Conservation (phyloP, 2,888 invertebrate genomes). For the Latrodectus hesperus region DNA sequence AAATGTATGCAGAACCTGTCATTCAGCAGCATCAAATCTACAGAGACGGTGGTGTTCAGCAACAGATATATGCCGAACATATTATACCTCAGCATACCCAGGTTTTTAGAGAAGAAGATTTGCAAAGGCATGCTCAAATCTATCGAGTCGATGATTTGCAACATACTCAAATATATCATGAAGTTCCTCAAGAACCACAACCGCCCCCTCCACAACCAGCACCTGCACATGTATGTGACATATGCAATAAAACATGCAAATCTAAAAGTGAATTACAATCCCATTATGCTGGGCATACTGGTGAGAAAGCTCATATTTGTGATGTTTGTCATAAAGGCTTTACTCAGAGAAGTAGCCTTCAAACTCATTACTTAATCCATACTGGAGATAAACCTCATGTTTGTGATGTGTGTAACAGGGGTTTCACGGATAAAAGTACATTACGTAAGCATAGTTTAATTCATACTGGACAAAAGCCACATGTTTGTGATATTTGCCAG, state of each 20-base stretch:
- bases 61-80: constrained; percentile 63
- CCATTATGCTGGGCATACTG: constrained; percentile 60
- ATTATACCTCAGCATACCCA: constrained; percentile 64
- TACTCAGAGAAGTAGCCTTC: constrained; percentile 65
- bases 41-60: constrained; percentile 29
- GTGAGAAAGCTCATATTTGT: constrained; percentile 64
- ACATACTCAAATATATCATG: constrained; percentile 57
- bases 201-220: constrained; percentile 16
- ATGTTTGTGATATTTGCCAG: constrained; percentile 62
- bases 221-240: constrained; percentile 49
- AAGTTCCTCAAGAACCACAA: constrained; percentile 30
- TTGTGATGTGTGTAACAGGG: constrained; percentile 59
- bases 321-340: constrained; percentile 67
- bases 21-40: constrained; percentile 63
- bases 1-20: constrained; percentile 66
- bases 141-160: constrained; percentile 60
- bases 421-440: constrained; percentile 64
- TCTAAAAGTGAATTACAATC: constrained; percentile 59
- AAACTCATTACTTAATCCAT: constrained; percentile 65
- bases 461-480: constrained; percentile 65
- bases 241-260: constrained; percentile 58
- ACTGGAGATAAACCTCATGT: constrained; percentile 66
- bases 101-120: constrained; percentile 61
- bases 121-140: constrained; percentile 60
- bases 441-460: constrained; percentile 61